phyloP scores from a whole-genome alignment of 1,140 invertebrate species.

The Thaumatotibia leucotreta region DNA sequence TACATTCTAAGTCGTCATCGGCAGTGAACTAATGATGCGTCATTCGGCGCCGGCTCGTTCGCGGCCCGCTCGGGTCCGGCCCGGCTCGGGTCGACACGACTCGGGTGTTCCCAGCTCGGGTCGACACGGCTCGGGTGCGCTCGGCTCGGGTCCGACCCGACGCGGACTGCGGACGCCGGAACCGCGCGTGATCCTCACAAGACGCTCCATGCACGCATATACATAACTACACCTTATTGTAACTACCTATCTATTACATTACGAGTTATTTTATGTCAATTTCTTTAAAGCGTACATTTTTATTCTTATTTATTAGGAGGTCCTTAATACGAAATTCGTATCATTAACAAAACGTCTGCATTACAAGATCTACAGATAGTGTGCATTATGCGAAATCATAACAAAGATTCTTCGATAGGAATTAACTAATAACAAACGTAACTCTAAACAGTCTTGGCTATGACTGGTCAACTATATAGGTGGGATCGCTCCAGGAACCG shows the following conservation, averaged over 20 bases:
- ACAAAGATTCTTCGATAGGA: conserved; percentile 34
- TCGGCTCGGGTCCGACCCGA: background rate
- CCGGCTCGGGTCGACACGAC: conserved; percentile 23
- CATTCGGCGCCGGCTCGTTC: conserved; percentile 22
- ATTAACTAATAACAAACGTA: conserved; percentile 56
- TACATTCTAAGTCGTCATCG: conserved; percentile 47
- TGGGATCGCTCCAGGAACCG: conserved; percentile 65
- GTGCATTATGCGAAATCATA: conserved; percentile 41
- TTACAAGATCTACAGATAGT: conserved; percentile 35
- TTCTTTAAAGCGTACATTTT: conserved; percentile 76
- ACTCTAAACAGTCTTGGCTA: conserved; percentile 67
- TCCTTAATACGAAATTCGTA: conserved; percentile 56
- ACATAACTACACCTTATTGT: conserved; percentile 63
- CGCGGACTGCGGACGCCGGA: conserved; percentile 12
- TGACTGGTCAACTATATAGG: conserved; percentile 69
- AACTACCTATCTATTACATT: conserved; percentile 68
- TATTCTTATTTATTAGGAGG: conserved; percentile 69
- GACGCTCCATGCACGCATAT: conserved; percentile 41
- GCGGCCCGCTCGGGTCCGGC: background rate
- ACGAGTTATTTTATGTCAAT: conserved; percentile 68
- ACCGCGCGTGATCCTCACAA: conserved; percentile 29
- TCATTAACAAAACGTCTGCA: conserved; percentile 32
- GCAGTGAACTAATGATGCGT: conserved; percentile 59
- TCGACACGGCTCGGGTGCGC: conserved; percentile 12
- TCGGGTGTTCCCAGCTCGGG: conserved; percentile 7